Evolutionary conservation across 2,113 vertebrate genomes (phyloP).

Genomic region (Cyrtonyx montezumae): DNA sequence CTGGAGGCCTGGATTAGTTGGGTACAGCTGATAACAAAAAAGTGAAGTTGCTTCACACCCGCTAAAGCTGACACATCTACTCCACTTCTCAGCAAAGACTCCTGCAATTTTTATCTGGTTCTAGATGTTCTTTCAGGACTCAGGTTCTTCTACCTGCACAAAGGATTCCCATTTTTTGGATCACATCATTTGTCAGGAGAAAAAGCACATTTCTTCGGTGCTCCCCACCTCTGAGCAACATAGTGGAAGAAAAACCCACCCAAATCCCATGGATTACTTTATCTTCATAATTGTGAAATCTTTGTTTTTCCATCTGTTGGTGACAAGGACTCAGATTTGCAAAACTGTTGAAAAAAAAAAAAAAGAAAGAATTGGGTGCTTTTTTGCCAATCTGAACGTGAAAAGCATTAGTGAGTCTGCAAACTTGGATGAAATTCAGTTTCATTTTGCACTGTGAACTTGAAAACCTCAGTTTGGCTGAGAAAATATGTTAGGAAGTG

Average conservation of each 20-base stretch:
- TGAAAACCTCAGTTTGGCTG: constrained; percentile 61
- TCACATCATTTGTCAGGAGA: background rate
- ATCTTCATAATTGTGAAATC: constrained; percentile 13
- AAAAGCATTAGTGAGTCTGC: constrained; percentile 18
- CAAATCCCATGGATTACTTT: background rate
- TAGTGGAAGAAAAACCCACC: background rate
- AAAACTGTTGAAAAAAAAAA: constrained; percentile 3
- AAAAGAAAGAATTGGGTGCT: background rate
- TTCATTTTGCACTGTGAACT: constrained; percentile 68
- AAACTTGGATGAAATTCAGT: constrained; percentile 59
- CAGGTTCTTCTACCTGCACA: background rate
- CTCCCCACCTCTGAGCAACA: background rate
- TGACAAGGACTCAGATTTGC: constrained; percentile 40
- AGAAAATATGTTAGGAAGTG: constrained; percentile 64
- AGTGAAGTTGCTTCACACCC: background rate
- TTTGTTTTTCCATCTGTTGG: constrained; percentile 63
- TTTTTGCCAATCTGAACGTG: constrained; percentile 22
- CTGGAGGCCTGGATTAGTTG: background rate
- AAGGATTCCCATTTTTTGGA: background rate
- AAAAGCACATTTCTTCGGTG: background rate
- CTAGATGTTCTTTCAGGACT: background rate
- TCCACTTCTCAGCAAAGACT: background rate
- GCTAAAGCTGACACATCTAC: background rate
- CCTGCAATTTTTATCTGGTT: background rate
- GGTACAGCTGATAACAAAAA: background rate